phyloP scores from a whole-genome alignment of 2,113 vertebrate genomes.

The Bubalus kerabau region DNA sequence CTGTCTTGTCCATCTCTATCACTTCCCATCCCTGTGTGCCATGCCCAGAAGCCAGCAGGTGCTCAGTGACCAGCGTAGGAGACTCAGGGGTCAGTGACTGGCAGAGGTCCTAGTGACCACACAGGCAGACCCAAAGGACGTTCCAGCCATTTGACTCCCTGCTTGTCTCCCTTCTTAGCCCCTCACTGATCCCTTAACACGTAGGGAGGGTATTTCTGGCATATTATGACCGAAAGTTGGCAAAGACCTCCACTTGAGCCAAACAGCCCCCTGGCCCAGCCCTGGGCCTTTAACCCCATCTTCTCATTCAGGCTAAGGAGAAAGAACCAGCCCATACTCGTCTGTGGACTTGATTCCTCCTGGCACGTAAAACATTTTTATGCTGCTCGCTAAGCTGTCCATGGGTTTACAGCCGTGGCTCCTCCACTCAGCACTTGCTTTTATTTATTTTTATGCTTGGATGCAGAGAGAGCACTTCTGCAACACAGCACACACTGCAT shows the following conservation, averaged over 20 bases:
- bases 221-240: neutral
- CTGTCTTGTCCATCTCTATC: neutral
- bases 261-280: neutral
- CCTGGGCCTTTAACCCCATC: neutral
- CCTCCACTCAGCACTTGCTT: constrained; percentile 35
- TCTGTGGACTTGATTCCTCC: neutral
- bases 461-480: constrained; percentile 41
- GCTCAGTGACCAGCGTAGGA: neutral
- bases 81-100: neutral
- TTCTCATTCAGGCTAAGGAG: neutral
- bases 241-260: neutral
- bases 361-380: constrained; percentile 58
- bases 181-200: neutral
- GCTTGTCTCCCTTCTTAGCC: neutral
- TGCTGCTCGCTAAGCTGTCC: constrained; percentile 58
- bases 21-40: neutral
- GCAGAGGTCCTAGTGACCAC: neutral
- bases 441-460: constrained; percentile 54
- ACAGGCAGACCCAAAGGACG: neutral
- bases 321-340: neutral
- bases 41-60: neutral
- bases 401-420: constrained; percentile 56
- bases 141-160: neutral
- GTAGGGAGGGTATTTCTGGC: neutral
- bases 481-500: constrained; percentile 7